Evolutionary conservation across 1,140 invertebrate species (phyloP).

Genomic region (Heterodera carotae): DNA sequence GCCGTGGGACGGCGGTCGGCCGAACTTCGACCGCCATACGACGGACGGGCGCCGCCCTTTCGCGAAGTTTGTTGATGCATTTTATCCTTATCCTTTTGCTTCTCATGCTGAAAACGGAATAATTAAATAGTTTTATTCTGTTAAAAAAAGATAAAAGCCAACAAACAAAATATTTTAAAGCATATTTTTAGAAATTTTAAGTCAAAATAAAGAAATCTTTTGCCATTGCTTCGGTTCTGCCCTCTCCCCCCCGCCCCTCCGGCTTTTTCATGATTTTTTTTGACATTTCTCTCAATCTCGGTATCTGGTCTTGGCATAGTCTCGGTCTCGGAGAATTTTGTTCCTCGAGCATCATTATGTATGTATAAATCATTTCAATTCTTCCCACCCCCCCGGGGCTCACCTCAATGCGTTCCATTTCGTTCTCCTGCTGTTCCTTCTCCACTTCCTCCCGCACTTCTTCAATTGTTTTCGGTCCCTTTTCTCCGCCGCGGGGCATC

Average conservation of each 20-base stretch:
- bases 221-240: no score
- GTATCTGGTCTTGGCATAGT: no score
- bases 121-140: neutral
- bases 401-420: constrained; percentile 33
- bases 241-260: no score
- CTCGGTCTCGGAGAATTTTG: no score
- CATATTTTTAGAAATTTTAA: no score
- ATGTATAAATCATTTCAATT: neutral
- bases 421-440: constrained; percentile 32
- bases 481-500: constrained; percentile 33
- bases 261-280: no score
- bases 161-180: no score
- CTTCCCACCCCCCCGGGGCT: neutral
- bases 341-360: no score
- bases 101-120: constrained; percentile 10
- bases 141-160: no score
- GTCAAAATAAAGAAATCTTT: no score
- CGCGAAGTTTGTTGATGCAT: constrained; percentile 5
- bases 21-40: constrained; percentile 22
- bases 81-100: constrained; percentile 18
- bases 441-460: constrained; percentile 32
- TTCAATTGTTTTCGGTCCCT: constrained; percentile 38
- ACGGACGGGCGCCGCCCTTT: neutral
- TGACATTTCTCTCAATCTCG: no score
- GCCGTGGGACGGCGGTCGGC: constrained; percentile 16